Conservation (phyloP, 2,797 vertebrate species). For the Enteromius trimaculatus region DNA sequence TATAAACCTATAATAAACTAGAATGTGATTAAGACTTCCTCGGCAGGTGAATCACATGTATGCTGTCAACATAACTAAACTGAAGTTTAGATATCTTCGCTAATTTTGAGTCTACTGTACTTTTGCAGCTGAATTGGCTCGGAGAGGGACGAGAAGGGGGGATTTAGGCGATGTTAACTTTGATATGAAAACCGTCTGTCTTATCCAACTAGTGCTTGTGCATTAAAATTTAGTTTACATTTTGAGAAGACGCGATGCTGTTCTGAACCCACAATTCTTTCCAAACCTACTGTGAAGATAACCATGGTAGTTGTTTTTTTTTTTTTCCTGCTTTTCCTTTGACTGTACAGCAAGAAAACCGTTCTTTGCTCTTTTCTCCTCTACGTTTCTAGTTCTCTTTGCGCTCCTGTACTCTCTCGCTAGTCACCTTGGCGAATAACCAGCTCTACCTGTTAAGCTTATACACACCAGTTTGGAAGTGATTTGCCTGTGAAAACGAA, state of each 20-base stretch:
- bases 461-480: constrained; percentile 45
- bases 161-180: constrained; percentile 38
- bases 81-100: constrained; percentile 49
- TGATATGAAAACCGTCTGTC: constrained; percentile 58
- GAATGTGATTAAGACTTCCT: constrained; percentile 66
- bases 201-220: constrained; percentile 63
- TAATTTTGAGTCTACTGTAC: constrained; percentile 62
- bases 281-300: constrained; percentile 57
- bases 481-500: constrained; percentile 38
- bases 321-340: constrained; percentile 48
- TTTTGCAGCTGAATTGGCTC: constrained; percentile 51
- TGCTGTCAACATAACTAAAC: constrained; percentile 52
- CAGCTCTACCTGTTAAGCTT: constrained; percentile 53
- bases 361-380: constrained; percentile 37
- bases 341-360: constrained; percentile 42
- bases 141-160: constrained; percentile 25
- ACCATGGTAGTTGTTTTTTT: constrained; percentile 47
- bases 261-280: constrained; percentile 48
- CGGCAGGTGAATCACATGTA: constrained; percentile 61
- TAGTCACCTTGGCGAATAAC: constrained; percentile 44
- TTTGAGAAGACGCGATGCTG: constrained; percentile 56
- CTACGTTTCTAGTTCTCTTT: constrained; percentile 6
- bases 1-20: constrained; percentile 59
- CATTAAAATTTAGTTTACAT: constrained; percentile 59
- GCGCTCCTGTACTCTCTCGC: constrained; percentile 40